Conservation (phyloP, 2,888 invertebrate genomes). For the Zhuqinia jingwanae region DNA sequence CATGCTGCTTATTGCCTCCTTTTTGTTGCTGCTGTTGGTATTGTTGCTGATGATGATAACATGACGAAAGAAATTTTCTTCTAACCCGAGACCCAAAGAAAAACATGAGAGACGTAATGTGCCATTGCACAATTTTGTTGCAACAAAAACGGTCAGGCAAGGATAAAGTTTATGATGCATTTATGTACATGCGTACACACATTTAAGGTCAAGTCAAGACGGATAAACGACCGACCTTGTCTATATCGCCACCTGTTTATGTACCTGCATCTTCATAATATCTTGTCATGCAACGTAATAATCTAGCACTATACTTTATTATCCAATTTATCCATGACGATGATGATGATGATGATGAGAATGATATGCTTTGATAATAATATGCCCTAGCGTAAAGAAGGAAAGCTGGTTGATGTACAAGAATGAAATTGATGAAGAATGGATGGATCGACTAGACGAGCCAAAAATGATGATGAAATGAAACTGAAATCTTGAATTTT, state of each 20-base stretch:
- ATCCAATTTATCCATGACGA: slow-evolving; percentile 46
- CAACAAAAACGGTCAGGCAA: slow-evolving; percentile 48
- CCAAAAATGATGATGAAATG: slow-evolving; percentile 1
- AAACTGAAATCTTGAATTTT: background rate
- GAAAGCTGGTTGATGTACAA: too few relatives aligned
- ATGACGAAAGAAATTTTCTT: background rate
- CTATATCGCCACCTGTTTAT: slow-evolving; percentile 8
- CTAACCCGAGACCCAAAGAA: too few relatives aligned
- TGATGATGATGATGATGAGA: slow-evolving; percentile 15
- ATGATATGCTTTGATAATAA: background rate
- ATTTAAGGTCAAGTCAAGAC: slow-evolving; percentile 55
- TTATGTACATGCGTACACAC: slow-evolving; percentile 15
- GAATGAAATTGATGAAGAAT: too few relatives aligned
- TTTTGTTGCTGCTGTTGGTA: background rate
- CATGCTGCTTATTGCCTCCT: background rate
- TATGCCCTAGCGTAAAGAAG: background rate
- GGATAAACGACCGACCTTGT: slow-evolving; percentile 64
- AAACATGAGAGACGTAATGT: too few relatives aligned
- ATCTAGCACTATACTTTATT: slow-evolving; percentile 33
- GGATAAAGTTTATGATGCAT: slow-evolving; percentile 42
- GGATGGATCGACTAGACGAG: too few relatives aligned
- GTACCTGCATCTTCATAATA: background rate
- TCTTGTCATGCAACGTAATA: background rate
- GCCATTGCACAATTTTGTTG: background rate
- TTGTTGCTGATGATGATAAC: background rate